Conservation (phyloP, 2,888 invertebrate genomes). For the Drosophila limbata region DNA sequence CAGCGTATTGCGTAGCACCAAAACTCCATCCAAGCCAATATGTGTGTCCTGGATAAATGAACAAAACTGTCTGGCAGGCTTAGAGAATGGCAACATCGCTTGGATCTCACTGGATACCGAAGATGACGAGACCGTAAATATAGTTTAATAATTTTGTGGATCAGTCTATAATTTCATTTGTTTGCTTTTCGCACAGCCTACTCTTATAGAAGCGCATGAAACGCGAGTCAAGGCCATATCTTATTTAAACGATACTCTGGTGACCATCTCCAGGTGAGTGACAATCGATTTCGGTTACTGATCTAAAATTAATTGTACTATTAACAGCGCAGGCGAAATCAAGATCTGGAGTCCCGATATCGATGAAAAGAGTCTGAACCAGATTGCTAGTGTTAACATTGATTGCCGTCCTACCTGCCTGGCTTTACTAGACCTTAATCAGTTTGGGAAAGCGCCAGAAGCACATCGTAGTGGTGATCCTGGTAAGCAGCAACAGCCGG, state of each 20-base stretch:
- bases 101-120: conserved; percentile 87
- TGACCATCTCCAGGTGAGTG: conserved; percentile 89
- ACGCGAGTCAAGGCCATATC: conserved; percentile 90
- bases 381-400: conserved; percentile 87
- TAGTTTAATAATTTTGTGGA: background rate
- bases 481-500: background rate
- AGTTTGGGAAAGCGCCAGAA: conserved; percentile 51
- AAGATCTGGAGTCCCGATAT: conserved; percentile 88
- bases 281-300: background rate
- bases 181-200: conserved; percentile 32
- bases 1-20: conserved; percentile 89
- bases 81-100: conserved; percentile 90
- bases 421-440: conserved; percentile 86
- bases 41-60: conserved; percentile 90
- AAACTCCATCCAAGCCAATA: conserved; percentile 90
- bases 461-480: background rate
- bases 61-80: conserved; percentile 88
- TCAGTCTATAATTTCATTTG: background rate
- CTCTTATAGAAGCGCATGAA: conserved; percentile 87
- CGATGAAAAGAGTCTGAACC: conserved; percentile 82
- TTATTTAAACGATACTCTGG: conserved; percentile 87
- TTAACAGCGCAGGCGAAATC: conserved; percentile 89
- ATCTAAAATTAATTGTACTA: background rate
- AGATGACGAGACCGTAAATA: conserved; percentile 78
- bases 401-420: conserved; percentile 92